These are phyloP conservation scores for Aricia artaxerxes DNA, from an alignment of 2,888 invertebrate species.

Conservation along the genomic window DNA sequence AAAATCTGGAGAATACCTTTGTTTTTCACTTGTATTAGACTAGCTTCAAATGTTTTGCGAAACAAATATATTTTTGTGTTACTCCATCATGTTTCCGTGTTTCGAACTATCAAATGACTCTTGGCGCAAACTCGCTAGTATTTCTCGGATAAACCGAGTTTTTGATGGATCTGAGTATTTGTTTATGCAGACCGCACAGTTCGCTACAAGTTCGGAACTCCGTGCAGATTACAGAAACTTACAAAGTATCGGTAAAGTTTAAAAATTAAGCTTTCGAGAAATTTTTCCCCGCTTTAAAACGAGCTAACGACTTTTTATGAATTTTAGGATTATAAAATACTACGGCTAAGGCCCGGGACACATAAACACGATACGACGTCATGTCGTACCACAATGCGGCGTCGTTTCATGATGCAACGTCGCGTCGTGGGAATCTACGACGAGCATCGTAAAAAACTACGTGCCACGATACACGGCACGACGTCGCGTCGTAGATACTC, in stretches of 20 bases:
- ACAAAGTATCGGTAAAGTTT: slow-evolving; percentile 39
- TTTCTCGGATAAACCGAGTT: slow-evolving; percentile 29
- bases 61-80: too few relatives aligned
- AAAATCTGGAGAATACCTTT: too few relatives aligned
- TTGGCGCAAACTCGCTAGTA: slow-evolving; percentile 11
- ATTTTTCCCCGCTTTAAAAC: slow-evolving; percentile 28
- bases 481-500: too few relatives aligned
- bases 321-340: slow-evolving; percentile 1
- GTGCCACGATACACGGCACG: too few relatives aligned
- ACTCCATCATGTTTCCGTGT: not conserved
- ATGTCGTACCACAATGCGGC: too few relatives aligned
- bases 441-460: too few relatives aligned
- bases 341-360: not conserved
- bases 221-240: slow-evolving; percentile 39
- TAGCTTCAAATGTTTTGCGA: too few relatives aligned
- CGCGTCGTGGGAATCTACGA: too few relatives aligned
- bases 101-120: slow-evolving; percentile 11
- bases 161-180: slow-evolving; percentile 38
- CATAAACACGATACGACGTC: too few relatives aligned
- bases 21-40: too few relatives aligned
- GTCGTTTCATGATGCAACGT: too few relatives aligned
- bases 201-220: slow-evolving; percentile 40
- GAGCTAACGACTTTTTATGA: slow-evolving; percentile 18
- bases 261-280: slow-evolving; percentile 35
- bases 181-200: slow-evolving; percentile 41